Conservation (phyloP, 1,140 invertebrate genomes). For the Camponotus pennsylvanicus region DNA sequence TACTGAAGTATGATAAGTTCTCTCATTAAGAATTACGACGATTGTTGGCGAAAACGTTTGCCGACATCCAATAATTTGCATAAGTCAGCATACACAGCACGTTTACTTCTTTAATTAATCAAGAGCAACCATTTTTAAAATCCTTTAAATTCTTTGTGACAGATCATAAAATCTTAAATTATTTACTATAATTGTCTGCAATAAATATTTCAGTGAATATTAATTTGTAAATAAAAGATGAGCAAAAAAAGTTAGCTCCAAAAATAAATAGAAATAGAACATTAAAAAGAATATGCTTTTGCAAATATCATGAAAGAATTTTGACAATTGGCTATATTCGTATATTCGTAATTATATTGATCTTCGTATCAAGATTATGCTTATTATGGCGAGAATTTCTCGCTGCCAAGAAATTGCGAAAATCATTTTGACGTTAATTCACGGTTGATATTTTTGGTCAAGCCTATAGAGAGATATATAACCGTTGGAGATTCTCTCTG, state of each 20-base stretch:
- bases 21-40: slow-evolving; percentile 31
- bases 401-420: slow-evolving; percentile 60
- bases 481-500: slow-evolving; percentile 59
- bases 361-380: slow-evolving; percentile 13
- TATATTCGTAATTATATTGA: neutral
- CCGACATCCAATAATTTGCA: neutral
- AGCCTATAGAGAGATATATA: slow-evolving; percentile 72
- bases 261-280: neutral
- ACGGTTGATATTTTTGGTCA: slow-evolving; percentile 75
- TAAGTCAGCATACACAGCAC: neutral
- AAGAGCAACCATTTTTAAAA: neutral
- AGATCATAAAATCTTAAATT: neutral
- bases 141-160: neutral
- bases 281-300: neutral
- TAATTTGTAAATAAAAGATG: neutral
- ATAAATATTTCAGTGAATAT: neutral
- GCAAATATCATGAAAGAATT: neutral
- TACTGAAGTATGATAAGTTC: neutral
- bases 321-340: neutral
- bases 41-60: slow-evolving; percentile 4
- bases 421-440: slow-evolving; percentile 62
- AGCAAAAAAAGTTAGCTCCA: neutral
- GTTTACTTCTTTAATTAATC: slow-evolving; percentile 22
- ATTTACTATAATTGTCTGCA: neutral
- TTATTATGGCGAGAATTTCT: slow-evolving; percentile 33